Percentiles rank a stretch among this genome's conserved stretches.
phyloP scores from a whole-genome alignment of 1,140 invertebrate species.

The Drosophila grimshawi region DNA sequence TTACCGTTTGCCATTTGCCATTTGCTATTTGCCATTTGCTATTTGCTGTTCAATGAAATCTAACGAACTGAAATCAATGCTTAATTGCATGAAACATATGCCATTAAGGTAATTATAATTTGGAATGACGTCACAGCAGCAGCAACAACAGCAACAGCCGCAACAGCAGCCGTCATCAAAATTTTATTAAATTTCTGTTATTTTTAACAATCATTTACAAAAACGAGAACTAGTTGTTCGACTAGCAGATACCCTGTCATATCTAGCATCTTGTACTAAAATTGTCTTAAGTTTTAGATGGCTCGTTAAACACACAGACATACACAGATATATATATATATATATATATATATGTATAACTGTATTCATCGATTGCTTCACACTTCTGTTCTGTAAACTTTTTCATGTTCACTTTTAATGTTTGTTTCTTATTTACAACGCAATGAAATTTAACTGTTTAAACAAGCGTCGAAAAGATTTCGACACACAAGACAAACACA shows the following conservation, averaged over 20 bases:
- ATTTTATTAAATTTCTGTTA: slow-evolving; percentile 74
- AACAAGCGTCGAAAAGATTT: slow-evolving; percentile 70
- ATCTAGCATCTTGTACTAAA: not conserved
- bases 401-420: slow-evolving; percentile 34
- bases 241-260: not conserved
- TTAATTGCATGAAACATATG: slow-evolving; percentile 64
- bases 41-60: slow-evolving; percentile 32
- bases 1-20: no score
- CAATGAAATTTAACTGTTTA: slow-evolving; percentile 78
- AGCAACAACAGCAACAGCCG: slow-evolving; percentile 14
- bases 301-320: slow-evolving; percentile 1
- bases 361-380: slow-evolving; percentile 30
- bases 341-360: slow-evolving; percentile 1
- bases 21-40: not conserved
- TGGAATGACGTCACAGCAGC: slow-evolving; percentile 58
- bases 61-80: slow-evolving; percentile 50
- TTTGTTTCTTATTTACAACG: slow-evolving; percentile 67
- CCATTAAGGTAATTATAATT: slow-evolving; percentile 77
- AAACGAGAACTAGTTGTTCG: not conserved
- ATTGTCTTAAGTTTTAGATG: not conserved
- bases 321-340: no score
- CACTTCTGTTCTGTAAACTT: slow-evolving; percentile 15
- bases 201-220: slow-evolving; percentile 58
- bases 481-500: slow-evolving; percentile 27
- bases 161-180: slow-evolving; percentile 15